Percentiles rank a stretch among this genome's conserved stretches.
These are phyloP conservation scores for Ibycter americanus DNA, from an alignment of 2,797 vertebrate species.

Conservation along the genomic window DNA sequence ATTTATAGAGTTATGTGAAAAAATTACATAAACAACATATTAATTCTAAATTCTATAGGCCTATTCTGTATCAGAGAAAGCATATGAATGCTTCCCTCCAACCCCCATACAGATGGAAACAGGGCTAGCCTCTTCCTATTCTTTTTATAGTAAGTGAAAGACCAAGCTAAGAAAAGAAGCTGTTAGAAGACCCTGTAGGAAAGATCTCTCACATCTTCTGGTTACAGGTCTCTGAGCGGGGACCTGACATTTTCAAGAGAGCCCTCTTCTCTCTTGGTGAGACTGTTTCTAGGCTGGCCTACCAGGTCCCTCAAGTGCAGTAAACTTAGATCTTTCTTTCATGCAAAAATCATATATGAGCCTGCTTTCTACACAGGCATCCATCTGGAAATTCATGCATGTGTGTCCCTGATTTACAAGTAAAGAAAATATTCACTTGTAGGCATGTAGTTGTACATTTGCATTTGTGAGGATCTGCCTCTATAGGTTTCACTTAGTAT, in stretches of 20 bases:
- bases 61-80: neutral
- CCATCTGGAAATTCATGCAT: neutral
- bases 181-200: neutral
- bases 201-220: neutral
- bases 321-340: neutral
- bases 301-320: neutral
- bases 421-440: neutral
- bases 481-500: slow-evolving; percentile 52
- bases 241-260: neutral
- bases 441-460: neutral
- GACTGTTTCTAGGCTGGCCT: neutral
- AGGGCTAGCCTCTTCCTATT: neutral
- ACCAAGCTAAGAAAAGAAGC: neutral
- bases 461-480: neutral
- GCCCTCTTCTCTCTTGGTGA: neutral
- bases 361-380: neutral
- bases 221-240: neutral
- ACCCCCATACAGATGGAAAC: neutral
- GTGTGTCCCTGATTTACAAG: neutral
- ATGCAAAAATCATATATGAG: neutral
- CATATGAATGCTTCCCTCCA: neutral
- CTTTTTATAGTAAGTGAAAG: neutral
- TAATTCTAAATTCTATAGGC: neutral
- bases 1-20: neutral
- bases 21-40: neutral